phyloP scores from a whole-genome alignment of 2,888 invertebrate genomes.

The Heteropelma amictum region DNA sequence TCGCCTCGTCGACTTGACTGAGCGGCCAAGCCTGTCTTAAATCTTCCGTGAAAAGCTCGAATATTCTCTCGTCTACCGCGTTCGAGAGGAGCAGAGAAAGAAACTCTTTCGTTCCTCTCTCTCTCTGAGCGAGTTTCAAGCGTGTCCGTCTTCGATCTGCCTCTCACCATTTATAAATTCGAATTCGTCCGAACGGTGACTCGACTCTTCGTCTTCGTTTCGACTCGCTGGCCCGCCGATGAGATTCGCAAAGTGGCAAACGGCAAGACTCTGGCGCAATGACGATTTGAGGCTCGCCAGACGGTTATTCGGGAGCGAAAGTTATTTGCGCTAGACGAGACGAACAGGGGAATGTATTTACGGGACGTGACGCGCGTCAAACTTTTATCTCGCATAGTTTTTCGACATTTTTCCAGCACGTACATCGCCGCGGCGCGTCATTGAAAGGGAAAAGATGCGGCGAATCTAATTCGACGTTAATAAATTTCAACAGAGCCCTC shows the following conservation, averaged over 20 bases:
- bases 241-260: constrained; percentile 45
- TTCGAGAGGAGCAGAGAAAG: constrained; percentile 21
- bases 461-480: not conserved
- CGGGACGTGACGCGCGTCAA: no score
- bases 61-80: constrained; percentile 5
- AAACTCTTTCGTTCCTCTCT: constrained; percentile 21
- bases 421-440: no score
- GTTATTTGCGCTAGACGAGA: no score
- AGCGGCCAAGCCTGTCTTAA: constrained; percentile 54
- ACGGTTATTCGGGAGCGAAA: no score
- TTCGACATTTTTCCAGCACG: no score
- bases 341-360: not conserved
- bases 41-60: constrained; percentile 56
- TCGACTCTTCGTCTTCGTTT: constrained; percentile 15
- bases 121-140: not conserved
- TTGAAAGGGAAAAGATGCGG: no score
- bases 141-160: constrained; percentile 28
- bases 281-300: constrained; percentile 1
- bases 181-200: constrained; percentile 20
- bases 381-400: no score
- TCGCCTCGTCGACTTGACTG: constrained; percentile 58
- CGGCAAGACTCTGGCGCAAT: not conserved
- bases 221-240: constrained; percentile 24
- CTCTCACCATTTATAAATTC: not conserved
- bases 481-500: not conserved